A percentile compares a stretch with the other conserved stretches of the same genome.
phyloP scores from a whole-genome alignment of 2,888 invertebrate species.

The Clusia tigrina region DNA sequence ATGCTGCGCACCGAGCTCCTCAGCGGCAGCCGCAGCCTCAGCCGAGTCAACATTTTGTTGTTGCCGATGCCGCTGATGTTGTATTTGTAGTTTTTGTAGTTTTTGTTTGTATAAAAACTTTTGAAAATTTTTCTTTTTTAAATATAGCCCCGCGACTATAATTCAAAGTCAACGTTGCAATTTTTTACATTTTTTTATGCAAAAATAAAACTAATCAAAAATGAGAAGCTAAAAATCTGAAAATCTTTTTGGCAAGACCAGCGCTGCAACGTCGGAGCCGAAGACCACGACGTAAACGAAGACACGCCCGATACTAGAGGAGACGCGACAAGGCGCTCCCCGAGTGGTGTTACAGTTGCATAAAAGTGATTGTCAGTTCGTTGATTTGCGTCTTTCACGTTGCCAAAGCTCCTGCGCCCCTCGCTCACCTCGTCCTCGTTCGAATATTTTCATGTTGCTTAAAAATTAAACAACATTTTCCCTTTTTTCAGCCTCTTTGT shows the following conservation, averaged over 20 bases:
- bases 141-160: conserved; percentile 53
- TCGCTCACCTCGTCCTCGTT: too few relatives aligned
- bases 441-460: too few relatives aligned
- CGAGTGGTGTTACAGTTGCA: conserved; percentile 16
- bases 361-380: conserved; percentile 33
- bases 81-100: conserved; percentile 6
- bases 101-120: too few relatives aligned
- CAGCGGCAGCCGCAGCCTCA: neutral
- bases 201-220: conserved; percentile 13
- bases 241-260: too few relatives aligned
- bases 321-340: conserved; percentile 3
- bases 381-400: conserved; percentile 25
- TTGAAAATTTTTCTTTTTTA: conserved; percentile 39
- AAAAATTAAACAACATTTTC: neutral
- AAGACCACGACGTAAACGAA: too few relatives aligned
- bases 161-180: conserved; percentile 56
- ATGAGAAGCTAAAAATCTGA: conserved; percentile 30
- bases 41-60: neutral
- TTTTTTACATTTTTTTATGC: conserved; percentile 47
- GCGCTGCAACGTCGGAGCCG: too few relatives aligned
- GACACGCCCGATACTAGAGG: neutral
- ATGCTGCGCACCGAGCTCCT: neutral
- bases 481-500: neutral
- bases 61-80: conserved; percentile 3
- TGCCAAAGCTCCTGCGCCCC: too few relatives aligned